Evolutionary conservation across 2,888 invertebrate genomes (phyloP).

Genomic region (Barypeithes pellucidus): DNA sequence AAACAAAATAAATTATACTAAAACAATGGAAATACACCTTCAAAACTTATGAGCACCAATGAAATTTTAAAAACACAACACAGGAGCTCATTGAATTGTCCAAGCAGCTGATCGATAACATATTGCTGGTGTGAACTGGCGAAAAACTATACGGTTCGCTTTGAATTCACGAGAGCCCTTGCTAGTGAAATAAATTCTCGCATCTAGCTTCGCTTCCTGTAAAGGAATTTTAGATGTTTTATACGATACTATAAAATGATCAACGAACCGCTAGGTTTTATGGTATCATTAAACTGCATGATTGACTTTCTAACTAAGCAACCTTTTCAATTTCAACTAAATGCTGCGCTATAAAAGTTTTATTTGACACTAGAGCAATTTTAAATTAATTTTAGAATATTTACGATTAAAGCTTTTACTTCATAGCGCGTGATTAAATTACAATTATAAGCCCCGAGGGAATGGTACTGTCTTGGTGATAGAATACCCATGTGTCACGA

Average conservation of each 20-base stretch:
- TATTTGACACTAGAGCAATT: constrained; percentile 16
- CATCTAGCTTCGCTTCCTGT: constrained; percentile 12
- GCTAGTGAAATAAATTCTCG: constrained; percentile 7
- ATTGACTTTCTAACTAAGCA: constrained; percentile 25
- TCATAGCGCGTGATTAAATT: neutral
- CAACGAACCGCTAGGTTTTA: constrained; percentile 23
- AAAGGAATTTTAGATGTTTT: constrained; percentile 25
- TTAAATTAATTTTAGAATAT: constrained; percentile 19
- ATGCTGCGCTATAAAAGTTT: constrained; percentile 10
- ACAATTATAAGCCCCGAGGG: neutral
- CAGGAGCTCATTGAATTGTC: too few relatives aligned
- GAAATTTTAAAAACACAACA: too few relatives aligned
- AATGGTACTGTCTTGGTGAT: neutral
- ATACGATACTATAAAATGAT: constrained; percentile 23
- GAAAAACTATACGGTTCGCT: too few relatives aligned
- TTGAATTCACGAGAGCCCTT: neutral
- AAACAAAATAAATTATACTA: too few relatives aligned
- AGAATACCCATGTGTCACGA: neutral
- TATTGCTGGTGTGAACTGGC: too few relatives aligned
- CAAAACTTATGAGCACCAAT: too few relatives aligned
- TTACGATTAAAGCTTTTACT: constrained; percentile 5
- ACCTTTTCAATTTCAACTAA: constrained; percentile 22
- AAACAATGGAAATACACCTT: too few relatives aligned
- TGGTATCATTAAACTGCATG: constrained; percentile 17
- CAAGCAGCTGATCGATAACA: too few relatives aligned